Evolutionary conservation across 1,140 invertebrate species (phyloP).

Genomic region (Micrasema minimum): DNA sequence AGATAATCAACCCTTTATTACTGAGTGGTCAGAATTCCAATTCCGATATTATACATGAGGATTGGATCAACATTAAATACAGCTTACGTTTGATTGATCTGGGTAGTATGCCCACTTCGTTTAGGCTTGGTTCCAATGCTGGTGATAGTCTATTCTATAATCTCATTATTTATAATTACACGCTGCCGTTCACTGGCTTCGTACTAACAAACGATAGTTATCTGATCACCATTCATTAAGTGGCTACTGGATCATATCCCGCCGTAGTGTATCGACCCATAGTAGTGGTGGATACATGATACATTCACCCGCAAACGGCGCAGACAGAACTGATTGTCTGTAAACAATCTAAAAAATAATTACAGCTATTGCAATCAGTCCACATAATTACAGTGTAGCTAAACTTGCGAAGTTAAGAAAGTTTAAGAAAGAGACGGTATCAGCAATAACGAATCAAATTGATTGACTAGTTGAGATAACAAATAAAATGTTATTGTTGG

Average conservation of each 20-base stretch:
- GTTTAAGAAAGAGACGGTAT: not conserved
- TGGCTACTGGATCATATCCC: not conserved
- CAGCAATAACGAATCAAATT: not conserved
- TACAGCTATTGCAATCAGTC: not conserved
- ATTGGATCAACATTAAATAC: too few relatives aligned
- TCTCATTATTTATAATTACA: not conserved
- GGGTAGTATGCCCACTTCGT: not conserved
- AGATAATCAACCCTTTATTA: too few relatives aligned
- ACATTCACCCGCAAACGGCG: not conserved
- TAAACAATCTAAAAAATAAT: slow-evolving; percentile 12
- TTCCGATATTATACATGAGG: too few relatives aligned
- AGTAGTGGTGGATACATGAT: not conserved
- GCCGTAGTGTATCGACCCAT: not conserved
- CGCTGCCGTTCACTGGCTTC: slow-evolving; percentile 1
- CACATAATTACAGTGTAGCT: not conserved
- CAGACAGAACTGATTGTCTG: not conserved
- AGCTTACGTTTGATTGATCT: not conserved
- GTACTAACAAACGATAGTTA: not conserved
- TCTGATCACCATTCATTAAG: slow-evolving; percentile 13
- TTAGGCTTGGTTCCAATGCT: too few relatives aligned
- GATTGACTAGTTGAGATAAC: not conserved
- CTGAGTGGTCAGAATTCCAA: too few relatives aligned
- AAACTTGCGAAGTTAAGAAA: not conserved
- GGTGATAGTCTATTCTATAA: too few relatives aligned
- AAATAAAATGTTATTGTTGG: not conserved